Evolutionary conservation across 2,113 vertebrate species (phyloP), one percentile per base, ranked within the genome.

Genomic region (Chrysemys picta): DNA sequence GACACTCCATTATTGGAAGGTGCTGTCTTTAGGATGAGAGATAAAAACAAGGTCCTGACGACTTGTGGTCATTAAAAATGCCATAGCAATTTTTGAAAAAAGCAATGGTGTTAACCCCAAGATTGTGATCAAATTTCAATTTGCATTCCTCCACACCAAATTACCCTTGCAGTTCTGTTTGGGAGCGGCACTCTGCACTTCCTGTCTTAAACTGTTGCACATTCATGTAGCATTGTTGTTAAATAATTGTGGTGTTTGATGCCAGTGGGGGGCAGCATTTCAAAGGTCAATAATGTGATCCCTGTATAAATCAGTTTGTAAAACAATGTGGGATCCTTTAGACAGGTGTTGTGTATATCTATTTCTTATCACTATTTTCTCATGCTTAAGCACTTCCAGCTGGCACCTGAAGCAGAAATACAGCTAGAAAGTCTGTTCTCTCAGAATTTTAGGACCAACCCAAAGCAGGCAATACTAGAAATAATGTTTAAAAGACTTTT

Each of bases 251-350:
- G 89, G 80, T 49, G 6, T 62, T 80, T 87, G 80, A 72, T 84
- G 91, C 80, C 85, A 94, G 92, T 84, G 75, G 62, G 80, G 87
- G 94, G 85, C 72, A 54, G 72, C 52, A 87, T 91, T 93, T 84
- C 95, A 87, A 19, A 87, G 86, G 94, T 93, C 92, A 91, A 92
- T 84, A 93, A 85, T 90, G 50, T 84, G 84, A 96, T 94, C 81
- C 78, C 89, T 93, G 42, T 87, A 83, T 92, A 47, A 86, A 94
- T 83, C 88, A 89, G 80, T 86, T 96, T 94, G 94, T 93, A 93
- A 95, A 94, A 96, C 91, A 94, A 92, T 49, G 80, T 79, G 8
- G 3, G 38, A 54, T 93, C 52, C 87, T 94, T 87, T 22, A 96
- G 93, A 87, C 81, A 89, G 86, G 56, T 94, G 1, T 2, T 50